These are phyloP conservation scores for Heliangelus exortis DNA, from an alignment of 2,797 vertebrate genomes.

Conservation along the genomic window DNA sequence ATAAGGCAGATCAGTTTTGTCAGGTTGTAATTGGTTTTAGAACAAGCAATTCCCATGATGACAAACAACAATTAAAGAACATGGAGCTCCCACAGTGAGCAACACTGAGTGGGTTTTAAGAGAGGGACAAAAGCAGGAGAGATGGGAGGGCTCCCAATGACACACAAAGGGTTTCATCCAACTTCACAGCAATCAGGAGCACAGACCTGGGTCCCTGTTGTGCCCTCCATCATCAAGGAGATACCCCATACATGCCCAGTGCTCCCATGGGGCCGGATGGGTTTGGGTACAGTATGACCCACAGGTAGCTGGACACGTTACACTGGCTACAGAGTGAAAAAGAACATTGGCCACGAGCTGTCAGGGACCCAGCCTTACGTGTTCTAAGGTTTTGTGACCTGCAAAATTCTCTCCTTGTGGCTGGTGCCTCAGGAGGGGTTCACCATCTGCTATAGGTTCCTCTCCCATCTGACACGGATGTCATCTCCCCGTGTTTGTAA, in stretches of 20 bases:
- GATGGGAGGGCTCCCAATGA: accelerated
- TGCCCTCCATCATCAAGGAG: not conserved
- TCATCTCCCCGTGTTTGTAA: not conserved
- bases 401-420: not conserved
- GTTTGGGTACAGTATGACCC: not conserved
- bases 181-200: not conserved
- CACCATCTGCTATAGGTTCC: not conserved
- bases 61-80: constrained; percentile 41
- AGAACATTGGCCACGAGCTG: not conserved
- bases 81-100: not conserved
- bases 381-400: constrained; percentile 5
- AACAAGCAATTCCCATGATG: constrained; percentile 47
- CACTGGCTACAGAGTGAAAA: not conserved
- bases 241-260: too few relatives aligned
- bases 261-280: not conserved
- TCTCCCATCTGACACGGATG: not conserved
- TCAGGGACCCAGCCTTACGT: not conserved
- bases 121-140: not conserved
- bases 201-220: not conserved
- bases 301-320: not conserved
- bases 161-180: accelerated
- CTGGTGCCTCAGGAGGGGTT: not conserved
- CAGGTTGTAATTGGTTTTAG: constrained; percentile 68
- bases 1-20: constrained; percentile 67
- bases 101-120: accelerated